phyloP scores from a whole-genome alignment of 2,113 vertebrate genomes.

The Pachyramphus minor region DNA sequence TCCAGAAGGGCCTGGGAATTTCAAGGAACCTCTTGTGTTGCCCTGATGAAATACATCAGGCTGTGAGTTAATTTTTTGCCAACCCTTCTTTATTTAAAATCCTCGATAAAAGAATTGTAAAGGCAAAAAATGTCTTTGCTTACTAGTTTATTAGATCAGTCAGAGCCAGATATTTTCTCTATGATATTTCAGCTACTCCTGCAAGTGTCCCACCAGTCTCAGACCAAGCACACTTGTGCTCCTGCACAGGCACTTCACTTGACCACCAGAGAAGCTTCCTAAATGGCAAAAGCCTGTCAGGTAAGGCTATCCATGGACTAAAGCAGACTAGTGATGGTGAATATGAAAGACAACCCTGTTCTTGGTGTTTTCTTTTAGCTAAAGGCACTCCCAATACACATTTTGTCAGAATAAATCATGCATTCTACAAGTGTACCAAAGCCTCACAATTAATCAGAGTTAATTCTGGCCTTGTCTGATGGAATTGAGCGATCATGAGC shows the following conservation, averaged over 20 bases:
- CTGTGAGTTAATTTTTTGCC: background rate
- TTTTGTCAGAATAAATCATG: background rate
- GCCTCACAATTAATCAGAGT: background rate
- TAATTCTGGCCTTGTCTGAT: background rate
- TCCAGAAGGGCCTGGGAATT: background rate
- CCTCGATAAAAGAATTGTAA: background rate
- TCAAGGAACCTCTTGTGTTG: background rate
- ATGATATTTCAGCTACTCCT: background rate
- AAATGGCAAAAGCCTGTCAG: background rate
- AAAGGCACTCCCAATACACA: background rate
- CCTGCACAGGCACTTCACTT: background rate
- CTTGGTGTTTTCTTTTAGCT: background rate
- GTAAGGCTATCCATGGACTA: background rate
- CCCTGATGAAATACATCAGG: background rate
- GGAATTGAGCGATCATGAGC: background rate
- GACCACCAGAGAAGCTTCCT: background rate
- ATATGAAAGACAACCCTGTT: background rate
- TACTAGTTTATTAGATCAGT: background rate
- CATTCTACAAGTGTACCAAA: background rate
- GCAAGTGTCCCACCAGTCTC: background rate
- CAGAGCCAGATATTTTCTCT: background rate
- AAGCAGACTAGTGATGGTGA: background rate
- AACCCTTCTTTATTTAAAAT: background rate
- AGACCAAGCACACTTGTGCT: accelerated
- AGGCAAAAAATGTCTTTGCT: background rate